phyloP scores from a whole-genome alignment of 2,888 invertebrate species.

The Acheta domesticus region DNA sequence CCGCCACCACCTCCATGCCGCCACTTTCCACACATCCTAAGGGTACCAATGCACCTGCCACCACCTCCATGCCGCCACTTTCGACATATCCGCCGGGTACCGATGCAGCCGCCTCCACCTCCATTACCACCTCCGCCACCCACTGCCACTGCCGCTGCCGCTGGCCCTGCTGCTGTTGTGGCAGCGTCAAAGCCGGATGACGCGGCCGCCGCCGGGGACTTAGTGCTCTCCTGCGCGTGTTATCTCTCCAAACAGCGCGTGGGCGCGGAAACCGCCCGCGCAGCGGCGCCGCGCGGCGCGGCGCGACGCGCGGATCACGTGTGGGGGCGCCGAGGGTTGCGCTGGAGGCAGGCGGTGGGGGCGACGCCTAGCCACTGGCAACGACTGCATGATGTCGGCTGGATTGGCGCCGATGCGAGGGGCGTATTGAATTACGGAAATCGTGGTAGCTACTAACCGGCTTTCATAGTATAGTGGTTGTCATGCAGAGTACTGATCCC shows the following conservation, averaged over 20 bases:
- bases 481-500: too few relatives aligned
- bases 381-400: too few relatives aligned
- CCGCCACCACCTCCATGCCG: too few relatives aligned
- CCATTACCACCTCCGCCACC: too few relatives aligned
- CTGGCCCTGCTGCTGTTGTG: background rate
- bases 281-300: background rate
- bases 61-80: background rate
- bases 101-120: too few relatives aligned
- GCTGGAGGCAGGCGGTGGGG: background rate
- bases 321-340: background rate
- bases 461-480: too few relatives aligned
- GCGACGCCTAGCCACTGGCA: background rate
- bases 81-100: too few relatives aligned
- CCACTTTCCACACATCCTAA: too few relatives aligned
- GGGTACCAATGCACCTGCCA: background rate
- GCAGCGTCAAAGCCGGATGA: background rate
- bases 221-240: slow-evolving; percentile 18
- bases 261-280: background rate
- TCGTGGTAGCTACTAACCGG: too few relatives aligned
- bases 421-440: too few relatives aligned
- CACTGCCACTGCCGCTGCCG: background rate
- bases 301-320: background rate
- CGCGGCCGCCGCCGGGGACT: slow-evolving; percentile 3
- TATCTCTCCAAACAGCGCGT: background rate
- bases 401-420: too few relatives aligned